These are phyloP conservation scores for Coracopsis vasa DNA, from an alignment of 2,113 vertebrate species.

Conservation along the genomic window DNA sequence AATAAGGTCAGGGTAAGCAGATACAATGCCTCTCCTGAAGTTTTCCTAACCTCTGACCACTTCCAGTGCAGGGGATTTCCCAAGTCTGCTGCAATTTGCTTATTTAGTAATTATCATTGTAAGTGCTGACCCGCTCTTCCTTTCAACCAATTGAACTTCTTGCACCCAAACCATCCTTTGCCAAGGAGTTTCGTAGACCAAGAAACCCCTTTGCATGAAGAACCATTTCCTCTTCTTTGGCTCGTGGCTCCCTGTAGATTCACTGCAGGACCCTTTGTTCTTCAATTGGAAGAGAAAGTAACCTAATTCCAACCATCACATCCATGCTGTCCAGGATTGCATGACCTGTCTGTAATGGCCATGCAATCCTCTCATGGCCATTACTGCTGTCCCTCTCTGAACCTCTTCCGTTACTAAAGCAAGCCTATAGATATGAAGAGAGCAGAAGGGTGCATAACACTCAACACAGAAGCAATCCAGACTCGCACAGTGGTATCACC, in stretches of 20 bases:
- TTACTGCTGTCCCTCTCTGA: not conserved
- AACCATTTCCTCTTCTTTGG: not conserved
- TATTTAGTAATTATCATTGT: not conserved
- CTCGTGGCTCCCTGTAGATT: not conserved
- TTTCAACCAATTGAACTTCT: not conserved
- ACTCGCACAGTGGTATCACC: not conserved
- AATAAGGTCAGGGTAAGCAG: not conserved
- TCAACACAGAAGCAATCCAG: not conserved
- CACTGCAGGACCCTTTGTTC: not conserved
- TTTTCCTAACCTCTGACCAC: not conserved
- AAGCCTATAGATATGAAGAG: not conserved
- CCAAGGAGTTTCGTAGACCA: not conserved
- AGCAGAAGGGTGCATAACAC: not conserved
- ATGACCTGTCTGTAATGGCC: not conserved
- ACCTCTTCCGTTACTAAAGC: not conserved
- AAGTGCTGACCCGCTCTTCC: not conserved
- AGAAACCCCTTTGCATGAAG: not conserved
- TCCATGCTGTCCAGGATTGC: not conserved
- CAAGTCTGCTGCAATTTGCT: not conserved
- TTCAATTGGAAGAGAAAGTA: not conserved
- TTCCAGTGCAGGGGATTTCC: not conserved
- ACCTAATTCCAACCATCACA: not conserved
- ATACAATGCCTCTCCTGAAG: not conserved
- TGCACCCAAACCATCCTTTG: not conserved
- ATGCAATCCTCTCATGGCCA: not conserved